Evolutionary conservation across 92 coral and sea anemone species (phyloP).

Genomic region (Siderastrea siderea): DNA sequence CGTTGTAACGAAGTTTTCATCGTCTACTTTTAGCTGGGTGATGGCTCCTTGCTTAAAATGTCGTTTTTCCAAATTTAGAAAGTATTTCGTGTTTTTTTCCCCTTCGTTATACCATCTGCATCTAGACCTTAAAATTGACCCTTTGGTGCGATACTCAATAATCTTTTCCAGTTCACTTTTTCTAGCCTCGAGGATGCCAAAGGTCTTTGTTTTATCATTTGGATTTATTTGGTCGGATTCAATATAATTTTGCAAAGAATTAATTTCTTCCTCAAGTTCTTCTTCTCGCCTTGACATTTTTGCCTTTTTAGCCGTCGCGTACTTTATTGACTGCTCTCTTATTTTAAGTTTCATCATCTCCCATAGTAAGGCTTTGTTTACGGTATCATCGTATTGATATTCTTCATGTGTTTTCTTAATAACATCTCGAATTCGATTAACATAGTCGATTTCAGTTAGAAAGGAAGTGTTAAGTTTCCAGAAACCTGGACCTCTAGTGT

Average conservation of each 20-base stretch:
- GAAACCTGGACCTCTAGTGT: neutral
- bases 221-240: neutral
- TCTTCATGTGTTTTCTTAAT: constrained; percentile 17
- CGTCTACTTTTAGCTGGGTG: too few species aligned
- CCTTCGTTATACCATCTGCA: too few species aligned
- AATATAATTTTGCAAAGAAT: constrained; percentile 8
- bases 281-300: neutral
- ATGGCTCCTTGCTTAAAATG: too few species aligned
- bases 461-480: neutral
- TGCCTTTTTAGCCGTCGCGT: neutral
- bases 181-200: too few species aligned
- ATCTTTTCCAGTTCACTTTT: too few species aligned
- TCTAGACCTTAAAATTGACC: too few species aligned
- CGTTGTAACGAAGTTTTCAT: too few species aligned
- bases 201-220: too few species aligned
- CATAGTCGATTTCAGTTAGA: neutral
- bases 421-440: neutral
- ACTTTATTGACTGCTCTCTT: constrained; percentile 8
- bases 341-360: constrained; percentile 9
- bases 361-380: neutral
- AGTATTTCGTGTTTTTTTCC: too few species aligned
- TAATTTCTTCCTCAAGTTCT: neutral
- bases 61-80: too few species aligned
- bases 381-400: neutral
- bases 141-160: too few species aligned